A percentile compares a stretch with the other conserved stretches of the same genome.
phyloP scores from a whole-genome alignment of 1,140 invertebrate genomes.

The Planococcus citri region DNA sequence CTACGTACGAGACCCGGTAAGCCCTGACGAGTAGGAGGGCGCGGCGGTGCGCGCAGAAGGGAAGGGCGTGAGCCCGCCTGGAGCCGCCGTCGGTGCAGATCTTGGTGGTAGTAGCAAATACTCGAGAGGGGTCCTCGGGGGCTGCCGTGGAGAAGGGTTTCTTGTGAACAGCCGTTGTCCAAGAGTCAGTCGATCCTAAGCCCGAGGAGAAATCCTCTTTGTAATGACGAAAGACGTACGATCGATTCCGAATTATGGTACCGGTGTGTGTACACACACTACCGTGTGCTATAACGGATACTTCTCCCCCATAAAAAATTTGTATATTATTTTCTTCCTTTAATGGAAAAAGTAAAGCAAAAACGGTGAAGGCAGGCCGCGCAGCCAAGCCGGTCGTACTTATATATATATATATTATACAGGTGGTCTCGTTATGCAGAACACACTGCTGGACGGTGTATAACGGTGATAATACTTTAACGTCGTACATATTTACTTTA shows the following conservation, averaged over 20 bases:
- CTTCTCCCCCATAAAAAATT: no score
- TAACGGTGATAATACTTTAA: no score
- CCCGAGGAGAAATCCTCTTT: constrained; percentile 40
- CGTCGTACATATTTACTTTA: no score
- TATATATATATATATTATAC: no score
- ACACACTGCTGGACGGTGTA: no score
- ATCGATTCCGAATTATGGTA: neutral
- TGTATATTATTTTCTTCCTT: no score
- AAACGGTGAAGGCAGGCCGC: no score
- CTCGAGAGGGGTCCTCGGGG: constrained; percentile 54
- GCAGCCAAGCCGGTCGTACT: no score
- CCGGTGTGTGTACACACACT: no score
- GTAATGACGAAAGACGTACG: constrained; percentile 25
- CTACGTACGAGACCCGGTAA: constrained; percentile 30
- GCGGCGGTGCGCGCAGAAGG: constrained; percentile 59
- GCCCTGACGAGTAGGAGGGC: constrained; percentile 58
- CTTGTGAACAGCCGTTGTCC: constrained; percentile 80
- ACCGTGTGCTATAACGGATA: no score
- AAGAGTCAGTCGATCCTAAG: constrained; percentile 80
- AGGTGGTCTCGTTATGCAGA: no score
- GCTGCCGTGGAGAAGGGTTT: constrained; percentile 74
- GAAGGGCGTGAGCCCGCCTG: constrained; percentile 57
- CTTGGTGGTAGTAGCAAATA: constrained; percentile 64
- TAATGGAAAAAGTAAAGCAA: no score
- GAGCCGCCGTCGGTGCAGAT: constrained; percentile 71